Base-by-base conservation (phyloP, 2,888 invertebrate species). In the Ophion ventricosus region DNA sequence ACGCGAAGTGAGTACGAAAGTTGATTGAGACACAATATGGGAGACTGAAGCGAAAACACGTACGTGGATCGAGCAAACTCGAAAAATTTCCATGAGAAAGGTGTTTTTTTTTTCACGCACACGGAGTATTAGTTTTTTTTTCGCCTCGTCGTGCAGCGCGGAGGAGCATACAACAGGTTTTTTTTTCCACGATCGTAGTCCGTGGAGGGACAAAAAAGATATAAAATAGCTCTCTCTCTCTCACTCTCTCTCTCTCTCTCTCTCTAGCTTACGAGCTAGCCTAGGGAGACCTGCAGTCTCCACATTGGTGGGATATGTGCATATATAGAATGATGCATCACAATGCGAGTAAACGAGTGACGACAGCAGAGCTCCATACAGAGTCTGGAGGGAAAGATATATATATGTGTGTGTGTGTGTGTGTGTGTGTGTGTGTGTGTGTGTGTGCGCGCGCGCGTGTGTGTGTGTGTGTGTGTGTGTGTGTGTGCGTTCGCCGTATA, bases 311-410 rank as follows among this genome's bases (percentile, higher is more conserved):
- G 23, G 66, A 66, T 8, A 35, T 40, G 23, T n/a, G 66, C 54
- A 74, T 14, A 14, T 49, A 49, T 73, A 54, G 78, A 43, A 64
- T 64, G 64, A 74, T 78, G 35, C 49, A 81, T 64, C 54, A 57
- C 81, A 81, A 84, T 78, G 77, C 59, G 78, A 75, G 78, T 81
- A 84, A 84, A 84, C 81, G 77, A 81, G 70, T 35, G 84, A 78
- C 40, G 74, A 63, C 54, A 56, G 26, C 26, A 49, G 56, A 54
- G 54, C 56, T 56, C 35, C 25, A n/a, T 35, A 57, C 66, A 8
- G 64, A 29, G 54, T 25, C 26, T 3, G 54, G 23, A 56, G 54
- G 54, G 26, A 63, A 63, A 63, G 25, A 20, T 23, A 3, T 17
- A n/a, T 23, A 59, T 17, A 35, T n/a, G 56, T 35, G 35, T 23